Conservation (phyloP, 2,113 vertebrate species). For the Melanocharis versteri region DNA sequence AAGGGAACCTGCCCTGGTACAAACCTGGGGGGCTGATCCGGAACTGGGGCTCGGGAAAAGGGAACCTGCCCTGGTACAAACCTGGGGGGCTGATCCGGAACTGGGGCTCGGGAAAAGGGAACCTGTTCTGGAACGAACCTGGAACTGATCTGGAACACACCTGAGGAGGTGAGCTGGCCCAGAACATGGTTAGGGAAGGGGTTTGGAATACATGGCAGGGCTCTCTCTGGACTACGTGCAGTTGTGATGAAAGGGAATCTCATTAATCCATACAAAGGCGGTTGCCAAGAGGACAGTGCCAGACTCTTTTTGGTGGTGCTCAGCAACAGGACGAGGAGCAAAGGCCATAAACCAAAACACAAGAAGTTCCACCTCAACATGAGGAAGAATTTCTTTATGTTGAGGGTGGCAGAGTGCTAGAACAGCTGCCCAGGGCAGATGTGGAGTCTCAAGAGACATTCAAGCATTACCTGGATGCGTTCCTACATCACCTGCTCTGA, state of each 20-base stretch:
- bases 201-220: background rate
- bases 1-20: no score
- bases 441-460: accelerated
- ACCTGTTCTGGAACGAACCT: background rate
- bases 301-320: background rate
- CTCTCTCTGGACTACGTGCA: background rate
- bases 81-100: accelerated
- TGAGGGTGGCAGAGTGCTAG: background rate
- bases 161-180: background rate
- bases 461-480: accelerated
- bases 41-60: no score
- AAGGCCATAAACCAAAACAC: background rate
- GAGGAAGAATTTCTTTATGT: background rate
- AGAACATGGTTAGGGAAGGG: background rate
- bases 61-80: no score
- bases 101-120: no score
- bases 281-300: background rate
- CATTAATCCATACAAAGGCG: background rate
- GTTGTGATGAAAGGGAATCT: background rate
- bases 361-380: background rate
- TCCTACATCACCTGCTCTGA: background rate
- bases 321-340: accelerated
- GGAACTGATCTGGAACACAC: accelerated
- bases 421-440: background rate
- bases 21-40: no score